phyloP scores from a whole-genome alignment of 2,113 vertebrate species.

The Osmerus eperlanus region DNA sequence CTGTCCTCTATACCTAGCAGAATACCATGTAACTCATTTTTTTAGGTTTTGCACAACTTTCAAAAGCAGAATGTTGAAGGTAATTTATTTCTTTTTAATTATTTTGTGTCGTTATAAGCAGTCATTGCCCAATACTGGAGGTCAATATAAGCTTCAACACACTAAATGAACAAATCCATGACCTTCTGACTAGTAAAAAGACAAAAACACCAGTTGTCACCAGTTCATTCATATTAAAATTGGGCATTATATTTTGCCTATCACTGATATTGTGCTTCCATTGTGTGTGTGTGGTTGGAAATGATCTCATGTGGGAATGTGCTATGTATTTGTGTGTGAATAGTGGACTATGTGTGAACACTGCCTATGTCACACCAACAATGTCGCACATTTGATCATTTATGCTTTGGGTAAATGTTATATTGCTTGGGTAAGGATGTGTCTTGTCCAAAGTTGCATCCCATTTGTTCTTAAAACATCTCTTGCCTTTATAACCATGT shows the following conservation, averaged over 20 bases:
- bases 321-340: neutral
- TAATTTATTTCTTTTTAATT: neutral
- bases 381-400: too few species aligned
- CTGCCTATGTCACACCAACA: too few species aligned
- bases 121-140: neutral
- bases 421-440: neutral
- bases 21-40: neutral
- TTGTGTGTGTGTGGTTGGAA: slow-evolving; percentile 13
- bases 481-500: neutral
- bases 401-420: neutral
- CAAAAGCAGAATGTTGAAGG: neutral
- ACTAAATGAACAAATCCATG: neutral
- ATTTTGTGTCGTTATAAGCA: neutral
- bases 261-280: slow-evolving; percentile 13
- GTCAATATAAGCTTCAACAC: slow-evolving; percentile 6
- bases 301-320: neutral
- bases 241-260: neutral
- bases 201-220: too few species aligned
- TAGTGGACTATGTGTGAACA: neutral
- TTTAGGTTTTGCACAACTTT: neutral
- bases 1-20: neutral
- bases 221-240: neutral
- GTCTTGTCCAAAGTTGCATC: neutral
- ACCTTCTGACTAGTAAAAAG: too few species aligned
- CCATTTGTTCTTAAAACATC: neutral